Conservation (phyloP, 1,140 invertebrate species). For the Drusus annulatus region DNA sequence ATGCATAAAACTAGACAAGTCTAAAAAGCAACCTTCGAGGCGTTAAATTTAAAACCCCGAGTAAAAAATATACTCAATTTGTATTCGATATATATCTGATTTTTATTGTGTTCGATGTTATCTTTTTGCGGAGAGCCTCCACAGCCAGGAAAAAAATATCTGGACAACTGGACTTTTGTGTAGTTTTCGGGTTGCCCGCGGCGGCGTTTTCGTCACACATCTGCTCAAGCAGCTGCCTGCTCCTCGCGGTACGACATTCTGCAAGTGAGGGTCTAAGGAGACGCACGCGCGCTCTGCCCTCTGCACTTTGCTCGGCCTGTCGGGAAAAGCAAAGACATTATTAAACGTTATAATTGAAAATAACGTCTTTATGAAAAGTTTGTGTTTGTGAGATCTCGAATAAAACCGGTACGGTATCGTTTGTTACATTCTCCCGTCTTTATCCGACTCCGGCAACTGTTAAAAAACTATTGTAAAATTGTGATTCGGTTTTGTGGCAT, state of each 20-base stretch:
- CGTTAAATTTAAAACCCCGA: no score
- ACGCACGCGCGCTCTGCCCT: neutral
- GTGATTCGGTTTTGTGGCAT: conserved; percentile 16
- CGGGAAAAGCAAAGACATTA: neutral
- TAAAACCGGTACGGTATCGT: neutral
- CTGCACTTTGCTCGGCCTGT: neutral
- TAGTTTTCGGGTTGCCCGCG: conserved; percentile 12
- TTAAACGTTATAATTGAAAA: neutral
- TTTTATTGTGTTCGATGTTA: neutral
- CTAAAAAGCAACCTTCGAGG: no score
- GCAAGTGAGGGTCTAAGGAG: neutral
- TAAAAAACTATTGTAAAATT: neutral
- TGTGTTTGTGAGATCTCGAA: neutral
- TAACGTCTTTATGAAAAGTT: neutral
- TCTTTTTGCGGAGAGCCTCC: neutral
- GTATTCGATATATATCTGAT: neutral
- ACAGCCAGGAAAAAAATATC: neutral
- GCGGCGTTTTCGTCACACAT: conserved; percentile 15
- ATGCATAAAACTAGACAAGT: conserved; percentile 11
- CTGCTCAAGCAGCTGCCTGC: conserved; percentile 33
- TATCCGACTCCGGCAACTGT: neutral
- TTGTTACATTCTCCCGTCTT: neutral
- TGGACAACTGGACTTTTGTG: conserved; percentile 22
- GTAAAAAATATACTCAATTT: neutral
- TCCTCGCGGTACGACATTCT: conserved; percentile 20